phyloP scores from a whole-genome alignment of 2,888 invertebrate species.

The Acrobasis repandana region DNA sequence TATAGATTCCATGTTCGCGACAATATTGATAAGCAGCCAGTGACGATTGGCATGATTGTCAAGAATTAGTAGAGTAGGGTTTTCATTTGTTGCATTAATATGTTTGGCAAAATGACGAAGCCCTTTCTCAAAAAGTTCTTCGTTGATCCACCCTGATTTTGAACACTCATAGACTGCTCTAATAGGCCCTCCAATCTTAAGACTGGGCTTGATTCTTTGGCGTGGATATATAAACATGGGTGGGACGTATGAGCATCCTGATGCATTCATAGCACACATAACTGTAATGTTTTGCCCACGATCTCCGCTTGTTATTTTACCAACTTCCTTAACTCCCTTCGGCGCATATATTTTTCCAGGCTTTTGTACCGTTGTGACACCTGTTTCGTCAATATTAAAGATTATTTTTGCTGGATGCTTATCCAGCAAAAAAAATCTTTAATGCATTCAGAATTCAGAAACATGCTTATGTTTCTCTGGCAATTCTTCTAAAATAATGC shows the following conservation, averaged over 20 bases:
- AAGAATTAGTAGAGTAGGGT: constrained; percentile 20
- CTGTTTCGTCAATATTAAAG: constrained; percentile 27
- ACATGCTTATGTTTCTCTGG: constrained; percentile 24
- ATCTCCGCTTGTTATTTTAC: constrained; percentile 25
- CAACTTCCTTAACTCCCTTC: constrained; percentile 24
- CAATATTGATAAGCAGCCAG: constrained; percentile 16
- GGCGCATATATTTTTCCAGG: constrained; percentile 23
- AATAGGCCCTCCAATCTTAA: constrained; percentile 24
- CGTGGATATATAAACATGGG: constrained; percentile 33
- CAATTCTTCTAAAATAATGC: constrained; percentile 21
- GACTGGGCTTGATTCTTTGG: constrained; percentile 27
- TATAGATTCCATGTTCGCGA: constrained; percentile 23
- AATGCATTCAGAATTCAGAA: no score
- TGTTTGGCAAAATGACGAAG: constrained; percentile 19
- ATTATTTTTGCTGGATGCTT: constrained; percentile 25
- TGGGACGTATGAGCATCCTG: constrained; percentile 27
- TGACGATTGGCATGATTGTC: constrained; percentile 26
- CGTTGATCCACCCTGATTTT: constrained; percentile 29
- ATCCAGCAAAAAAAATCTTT: no score
- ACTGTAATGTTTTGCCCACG: constrained; percentile 29
- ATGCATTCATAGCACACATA: constrained; percentile 26
- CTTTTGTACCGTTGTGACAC: constrained; percentile 21
- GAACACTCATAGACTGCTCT: constrained; percentile 25
- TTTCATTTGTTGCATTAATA: constrained; percentile 10
- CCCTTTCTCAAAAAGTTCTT: constrained; percentile 29